These are phyloP conservation scores for Psammodynastes pulverulentus DNA, from an alignment of 2,113 vertebrate genomes.

Conservation along the genomic window DNA sequence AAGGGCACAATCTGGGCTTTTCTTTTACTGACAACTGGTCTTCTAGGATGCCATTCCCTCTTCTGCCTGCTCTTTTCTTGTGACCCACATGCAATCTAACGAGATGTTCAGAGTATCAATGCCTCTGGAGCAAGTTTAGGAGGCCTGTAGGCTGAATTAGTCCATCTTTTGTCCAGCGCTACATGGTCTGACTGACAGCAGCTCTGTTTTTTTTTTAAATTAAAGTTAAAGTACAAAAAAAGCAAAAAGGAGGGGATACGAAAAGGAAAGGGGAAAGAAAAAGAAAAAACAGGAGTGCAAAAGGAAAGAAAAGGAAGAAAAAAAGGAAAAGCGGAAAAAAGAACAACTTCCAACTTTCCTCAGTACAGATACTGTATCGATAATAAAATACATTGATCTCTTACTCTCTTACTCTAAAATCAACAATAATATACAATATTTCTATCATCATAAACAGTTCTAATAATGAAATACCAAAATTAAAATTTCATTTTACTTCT, in stretches of 20 bases:
- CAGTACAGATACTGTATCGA: not conserved
- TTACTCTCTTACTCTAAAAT: too few relatives aligned
- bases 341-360: not conserved
- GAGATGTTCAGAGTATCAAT: not conserved
- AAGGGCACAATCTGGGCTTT: not conserved
- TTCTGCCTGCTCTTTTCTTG: not conserved
- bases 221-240: not conserved
- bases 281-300: not conserved
- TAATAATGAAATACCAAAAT: not conserved
- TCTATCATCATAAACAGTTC: too few relatives aligned
- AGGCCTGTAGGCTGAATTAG: not conserved
- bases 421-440: too few relatives aligned
- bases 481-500: not conserved
- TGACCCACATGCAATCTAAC: not conserved
- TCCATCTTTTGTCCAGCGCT: not conserved
- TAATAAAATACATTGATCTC: not conserved
- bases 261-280: not conserved
- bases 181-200: not conserved
- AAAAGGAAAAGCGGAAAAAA: not conserved
- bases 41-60: not conserved
- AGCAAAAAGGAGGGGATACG: not conserved
- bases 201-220: not conserved
- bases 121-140: not conserved
- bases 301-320: not conserved
- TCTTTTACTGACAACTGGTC: not conserved